A percentile compares a stretch with the other conserved stretches of the same genome.
Conservation (phyloP, 2,797 vertebrate genomes). For the Manis crassicaudata region DNA sequence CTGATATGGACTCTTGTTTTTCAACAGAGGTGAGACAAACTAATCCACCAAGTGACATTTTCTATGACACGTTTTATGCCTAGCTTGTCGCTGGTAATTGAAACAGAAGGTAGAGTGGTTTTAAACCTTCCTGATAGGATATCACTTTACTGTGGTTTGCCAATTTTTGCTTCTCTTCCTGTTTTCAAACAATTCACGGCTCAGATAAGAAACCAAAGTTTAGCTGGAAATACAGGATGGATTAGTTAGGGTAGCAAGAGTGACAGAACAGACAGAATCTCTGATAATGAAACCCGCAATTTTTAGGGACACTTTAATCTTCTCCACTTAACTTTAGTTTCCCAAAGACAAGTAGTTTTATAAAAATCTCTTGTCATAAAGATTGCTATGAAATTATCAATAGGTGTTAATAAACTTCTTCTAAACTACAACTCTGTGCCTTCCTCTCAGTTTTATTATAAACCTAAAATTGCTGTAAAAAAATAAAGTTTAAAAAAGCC, state of each 20-base stretch:
- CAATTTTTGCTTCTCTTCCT: conserved; percentile 44
- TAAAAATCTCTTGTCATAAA: neutral
- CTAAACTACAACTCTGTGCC: neutral
- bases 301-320: neutral
- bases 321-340: conserved; percentile 1
- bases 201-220: conserved; percentile 65
- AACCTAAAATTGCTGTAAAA: neutral
- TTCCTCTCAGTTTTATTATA: neutral
- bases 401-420: neutral
- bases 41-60: conserved; percentile 16
- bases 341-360: neutral
- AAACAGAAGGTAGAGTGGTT: conserved; percentile 61
- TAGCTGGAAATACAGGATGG: conserved; percentile 39
- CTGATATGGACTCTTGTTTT: neutral
- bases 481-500: neutral
- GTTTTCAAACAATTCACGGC: conserved; percentile 42
- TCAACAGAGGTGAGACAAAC: conserved; percentile 41
- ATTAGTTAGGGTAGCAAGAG: conserved; percentile 43
- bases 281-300: neutral
- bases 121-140: conserved; percentile 60
- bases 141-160: conserved; percentile 51
- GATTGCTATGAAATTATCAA: neutral
- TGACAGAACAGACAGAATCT: conserved; percentile 12
- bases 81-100: conserved; percentile 56
- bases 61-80: conserved; percentile 36